These are phyloP conservation scores for Aelia acuminata DNA, from an alignment of 2,888 invertebrate species.

Conservation along the genomic window DNA sequence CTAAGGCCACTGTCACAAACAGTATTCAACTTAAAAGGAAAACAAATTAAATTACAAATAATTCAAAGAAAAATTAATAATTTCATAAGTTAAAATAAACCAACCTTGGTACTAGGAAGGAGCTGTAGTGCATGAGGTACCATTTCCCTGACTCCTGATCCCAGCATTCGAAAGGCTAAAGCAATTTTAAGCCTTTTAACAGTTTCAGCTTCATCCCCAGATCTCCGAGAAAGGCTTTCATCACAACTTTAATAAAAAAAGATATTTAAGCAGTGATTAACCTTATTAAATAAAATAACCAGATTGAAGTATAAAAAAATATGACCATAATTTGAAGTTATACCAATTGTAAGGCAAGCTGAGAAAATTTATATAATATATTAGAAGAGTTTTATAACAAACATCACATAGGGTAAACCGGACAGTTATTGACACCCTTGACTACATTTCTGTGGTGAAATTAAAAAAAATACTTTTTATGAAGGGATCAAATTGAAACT, in stretches of 20 bases:
- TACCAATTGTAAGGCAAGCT: too few relatives aligned
- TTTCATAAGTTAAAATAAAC: background rate
- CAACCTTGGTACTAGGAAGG: constrained; percentile 77
- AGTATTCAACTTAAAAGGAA: constrained; percentile 75
- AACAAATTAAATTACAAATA: constrained; percentile 29
- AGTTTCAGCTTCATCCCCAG: constrained; percentile 73
- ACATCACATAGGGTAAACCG: too few relatives aligned
- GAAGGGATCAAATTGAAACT: too few relatives aligned
- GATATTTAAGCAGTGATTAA: too few relatives aligned
- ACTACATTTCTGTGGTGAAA: too few relatives aligned
- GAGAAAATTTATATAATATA: too few relatives aligned
- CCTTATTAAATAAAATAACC: too few relatives aligned
- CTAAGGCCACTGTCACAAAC: constrained; percentile 85
- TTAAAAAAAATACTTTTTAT: too few relatives aligned
- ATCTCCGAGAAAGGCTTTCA: constrained; percentile 72
- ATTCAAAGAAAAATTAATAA: background rate
- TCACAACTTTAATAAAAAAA: constrained; percentile 71
- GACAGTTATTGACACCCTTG: too few relatives aligned
- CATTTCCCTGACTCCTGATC: constrained; percentile 84
- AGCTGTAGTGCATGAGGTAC: constrained; percentile 74
- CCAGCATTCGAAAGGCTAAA: constrained; percentile 85
- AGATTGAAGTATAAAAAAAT: too few relatives aligned
- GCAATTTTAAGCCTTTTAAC: constrained; percentile 78
- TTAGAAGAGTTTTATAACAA: too few relatives aligned
- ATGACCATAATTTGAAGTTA: too few relatives aligned